Conservation (phyloP, 2,888 invertebrate species). For the Thecophora atra region DNA sequence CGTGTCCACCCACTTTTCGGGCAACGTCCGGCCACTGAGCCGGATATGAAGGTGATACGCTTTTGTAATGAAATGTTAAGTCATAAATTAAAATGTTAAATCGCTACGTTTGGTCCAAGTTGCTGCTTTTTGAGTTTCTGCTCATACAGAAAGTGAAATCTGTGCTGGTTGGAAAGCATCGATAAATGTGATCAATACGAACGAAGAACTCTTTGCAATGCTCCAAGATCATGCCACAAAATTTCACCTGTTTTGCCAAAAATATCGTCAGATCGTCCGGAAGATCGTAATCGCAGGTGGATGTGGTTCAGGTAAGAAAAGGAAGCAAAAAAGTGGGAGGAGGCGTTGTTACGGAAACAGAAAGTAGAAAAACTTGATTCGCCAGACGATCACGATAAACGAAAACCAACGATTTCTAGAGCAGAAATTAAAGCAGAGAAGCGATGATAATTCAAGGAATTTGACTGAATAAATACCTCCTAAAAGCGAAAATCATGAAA, state of each 20-base stretch:
- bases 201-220: not conserved
- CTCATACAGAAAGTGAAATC: not conserved
- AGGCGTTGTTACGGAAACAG: not conserved
- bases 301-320: too few relatives aligned
- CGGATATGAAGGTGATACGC: not conserved
- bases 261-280: not conserved
- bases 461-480: too few relatives aligned
- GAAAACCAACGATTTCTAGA: too few relatives aligned
- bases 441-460: too few relatives aligned
- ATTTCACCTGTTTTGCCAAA: not conserved
- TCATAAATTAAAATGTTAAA: too few relatives aligned
- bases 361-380: not conserved
- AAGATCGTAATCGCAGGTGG: not conserved
- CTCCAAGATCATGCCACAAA: not conserved
- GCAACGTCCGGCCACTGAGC: not conserved
- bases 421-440: too few relatives aligned
- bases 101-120: not conserved
- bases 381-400: not conserved
- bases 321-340: not conserved
- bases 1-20: conserved; percentile 11
- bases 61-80: too few relatives aligned
- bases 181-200: not conserved
- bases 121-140: too few relatives aligned
- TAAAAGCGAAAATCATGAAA: not conserved
- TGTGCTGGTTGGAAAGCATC: not conserved